Conservation (phyloP, 2,888 invertebrate species). For the Rotaria macrura region DNA sequence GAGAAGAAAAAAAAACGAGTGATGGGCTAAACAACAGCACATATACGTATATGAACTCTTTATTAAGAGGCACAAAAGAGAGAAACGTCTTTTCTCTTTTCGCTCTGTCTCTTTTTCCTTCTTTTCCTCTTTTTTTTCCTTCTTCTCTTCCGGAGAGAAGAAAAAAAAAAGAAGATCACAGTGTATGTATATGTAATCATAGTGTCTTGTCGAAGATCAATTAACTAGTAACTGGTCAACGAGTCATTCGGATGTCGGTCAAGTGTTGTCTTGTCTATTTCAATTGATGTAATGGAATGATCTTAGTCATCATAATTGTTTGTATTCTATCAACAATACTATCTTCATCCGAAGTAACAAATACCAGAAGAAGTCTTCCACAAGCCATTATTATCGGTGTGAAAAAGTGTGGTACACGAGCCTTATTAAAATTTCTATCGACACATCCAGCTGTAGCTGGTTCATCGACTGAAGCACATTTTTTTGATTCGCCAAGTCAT, state of each 20-base stretch:
- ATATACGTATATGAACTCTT: not conserved
- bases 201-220: conserved; percentile 5
- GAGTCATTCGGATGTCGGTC: not conserved
- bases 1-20: not conserved
- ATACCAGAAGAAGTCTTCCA: not conserved
- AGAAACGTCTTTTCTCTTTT: not conserved
- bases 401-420: conserved; percentile 33
- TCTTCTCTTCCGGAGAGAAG: conserved; percentile 11
- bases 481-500: conserved; percentile 26
- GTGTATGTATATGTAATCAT: not conserved
- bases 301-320: not conserved
- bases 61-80: not conserved
- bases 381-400: conserved; percentile 33
- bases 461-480: conserved; percentile 26
- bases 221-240: conserved; percentile 17
- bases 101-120: not conserved
- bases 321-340: not conserved
- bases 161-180: not conserved
- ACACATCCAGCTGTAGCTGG: conserved; percentile 26
- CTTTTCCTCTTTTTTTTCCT: no score
- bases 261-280: conserved; percentile 8
- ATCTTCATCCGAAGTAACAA: not conserved
- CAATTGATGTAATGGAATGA: conserved; percentile 8
- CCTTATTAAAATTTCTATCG: conserved; percentile 28
- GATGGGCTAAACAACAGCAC: not conserved